Conservation (phyloP, 2,797 vertebrate genomes). For the Gallirallus australis region DNA sequence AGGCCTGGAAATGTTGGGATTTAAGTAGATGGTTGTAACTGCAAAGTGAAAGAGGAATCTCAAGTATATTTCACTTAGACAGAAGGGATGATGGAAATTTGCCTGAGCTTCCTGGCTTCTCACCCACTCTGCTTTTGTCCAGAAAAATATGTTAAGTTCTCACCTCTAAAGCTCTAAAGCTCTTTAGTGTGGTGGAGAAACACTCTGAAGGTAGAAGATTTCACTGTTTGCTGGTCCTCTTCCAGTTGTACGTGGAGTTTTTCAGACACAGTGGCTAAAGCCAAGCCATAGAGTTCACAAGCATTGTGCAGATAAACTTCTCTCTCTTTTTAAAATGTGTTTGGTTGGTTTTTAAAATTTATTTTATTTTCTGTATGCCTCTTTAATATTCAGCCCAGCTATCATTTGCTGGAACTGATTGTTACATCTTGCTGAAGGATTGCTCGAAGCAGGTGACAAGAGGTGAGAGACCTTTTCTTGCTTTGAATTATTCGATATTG, state of each 20-base stretch:
- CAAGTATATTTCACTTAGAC: neutral
- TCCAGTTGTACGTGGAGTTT: neutral
- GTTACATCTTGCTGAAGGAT: neutral
- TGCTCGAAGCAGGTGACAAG: neutral
- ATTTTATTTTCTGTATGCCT: neutral
- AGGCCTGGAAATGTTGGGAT: neutral
- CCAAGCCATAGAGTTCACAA: neutral
- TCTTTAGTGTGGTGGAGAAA: neutral
- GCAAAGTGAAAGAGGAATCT: neutral
- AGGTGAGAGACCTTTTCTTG: neutral
- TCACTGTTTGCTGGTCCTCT: neutral
- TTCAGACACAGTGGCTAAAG: neutral
- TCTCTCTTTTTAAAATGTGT: neutral
- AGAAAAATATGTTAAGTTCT: neutral
- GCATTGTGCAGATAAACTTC: neutral
- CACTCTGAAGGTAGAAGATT: neutral
- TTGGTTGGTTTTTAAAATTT: no score
- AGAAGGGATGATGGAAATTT: neutral
- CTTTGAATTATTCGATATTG: constrained; percentile 34
- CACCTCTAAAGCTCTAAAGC: neutral
- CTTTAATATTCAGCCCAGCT: neutral
- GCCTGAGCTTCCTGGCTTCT: neutral
- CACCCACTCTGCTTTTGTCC: neutral
- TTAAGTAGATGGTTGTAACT: neutral
- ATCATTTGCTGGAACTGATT: neutral